phyloP scores from a whole-genome alignment of 1,140 invertebrate species.

The Drosophila sturtevanti region DNA sequence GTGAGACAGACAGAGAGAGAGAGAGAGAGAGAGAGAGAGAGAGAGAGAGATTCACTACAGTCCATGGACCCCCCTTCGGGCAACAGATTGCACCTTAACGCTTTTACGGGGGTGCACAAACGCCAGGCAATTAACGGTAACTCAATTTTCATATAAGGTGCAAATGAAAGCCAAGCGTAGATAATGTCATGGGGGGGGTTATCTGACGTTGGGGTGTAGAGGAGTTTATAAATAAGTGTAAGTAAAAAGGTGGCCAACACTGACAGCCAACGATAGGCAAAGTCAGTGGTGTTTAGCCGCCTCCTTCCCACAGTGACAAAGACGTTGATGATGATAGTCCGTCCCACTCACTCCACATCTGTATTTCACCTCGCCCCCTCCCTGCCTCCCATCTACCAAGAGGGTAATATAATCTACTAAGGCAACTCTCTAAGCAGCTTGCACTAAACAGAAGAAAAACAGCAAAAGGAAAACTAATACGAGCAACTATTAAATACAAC shows the following conservation, averaged over 20 bases:
- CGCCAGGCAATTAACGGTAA: conserved; percentile 67
- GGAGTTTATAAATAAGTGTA: too few relatives aligned
- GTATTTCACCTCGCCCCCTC: too few relatives aligned
- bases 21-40: background rate
- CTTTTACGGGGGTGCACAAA: conserved; percentile 22
- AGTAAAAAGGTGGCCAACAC: conserved; percentile 3
- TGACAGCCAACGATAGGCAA: conserved; percentile 36
- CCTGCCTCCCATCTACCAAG: conserved; percentile 10
- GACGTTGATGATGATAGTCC: conserved; percentile 20
- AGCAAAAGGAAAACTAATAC: conserved; percentile 32
- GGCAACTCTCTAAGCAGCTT: conserved; percentile 68
- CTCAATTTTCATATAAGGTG: conserved; percentile 67
- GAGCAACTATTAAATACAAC: conserved; percentile 58
- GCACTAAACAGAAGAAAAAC: conserved; percentile 51
- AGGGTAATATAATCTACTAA: conserved; percentile 55
- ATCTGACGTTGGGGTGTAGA: too few relatives aligned
- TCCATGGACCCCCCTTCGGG: background rate
- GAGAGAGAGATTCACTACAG: conserved; percentile 1
- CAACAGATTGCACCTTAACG: conserved; percentile 4
- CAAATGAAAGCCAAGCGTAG: conserved; percentile 41
- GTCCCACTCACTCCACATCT: too few relatives aligned
- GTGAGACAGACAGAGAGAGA: background rate
- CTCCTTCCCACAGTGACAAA: conserved; percentile 61
- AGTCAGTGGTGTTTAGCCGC: conserved; percentile 54
- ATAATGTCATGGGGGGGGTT: too few relatives aligned